Conservation (phyloP, 2,113 vertebrate species). For the Forbesichthys agassizii region DNA sequence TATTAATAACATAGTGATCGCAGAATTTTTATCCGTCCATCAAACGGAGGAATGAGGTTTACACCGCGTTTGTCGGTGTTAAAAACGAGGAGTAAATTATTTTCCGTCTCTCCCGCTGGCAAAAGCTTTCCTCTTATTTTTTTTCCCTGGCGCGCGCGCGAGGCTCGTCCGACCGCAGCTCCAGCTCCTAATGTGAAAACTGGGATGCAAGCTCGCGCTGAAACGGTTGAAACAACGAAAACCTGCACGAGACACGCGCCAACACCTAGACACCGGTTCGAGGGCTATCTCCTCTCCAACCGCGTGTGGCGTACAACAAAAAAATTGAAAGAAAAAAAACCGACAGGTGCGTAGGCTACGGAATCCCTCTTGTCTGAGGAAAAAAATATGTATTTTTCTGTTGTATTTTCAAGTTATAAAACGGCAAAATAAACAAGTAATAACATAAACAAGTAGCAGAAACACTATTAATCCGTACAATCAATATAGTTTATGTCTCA, state of each 20-base stretch:
- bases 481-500: no score
- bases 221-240: neutral
- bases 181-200: neutral
- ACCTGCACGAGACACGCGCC: neutral
- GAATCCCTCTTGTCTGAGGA: no score
- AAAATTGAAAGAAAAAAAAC: neutral
- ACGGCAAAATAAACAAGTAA: no score
- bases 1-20: no score
- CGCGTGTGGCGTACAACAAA: neutral
- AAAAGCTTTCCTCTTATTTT: neutral
- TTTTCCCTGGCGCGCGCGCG: neutral
- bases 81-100: no score
- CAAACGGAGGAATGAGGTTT: neutral
- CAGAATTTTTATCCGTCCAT: no score
- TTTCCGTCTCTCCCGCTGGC: neutral
- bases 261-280: neutral
- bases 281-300: neutral
- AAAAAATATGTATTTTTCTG: slow-evolving; percentile 2
- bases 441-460: no score
- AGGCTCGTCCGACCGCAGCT: neutral
- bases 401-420: neutral
- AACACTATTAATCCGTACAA: no score
- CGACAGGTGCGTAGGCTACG: neutral
- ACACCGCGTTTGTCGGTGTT: no score
- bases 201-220: neutral